Evolutionary conservation across 2,888 invertebrate genomes (phyloP), one percentile per base, ranked within the genome.

Genomic region (Charanyca ferruginea): DNA sequence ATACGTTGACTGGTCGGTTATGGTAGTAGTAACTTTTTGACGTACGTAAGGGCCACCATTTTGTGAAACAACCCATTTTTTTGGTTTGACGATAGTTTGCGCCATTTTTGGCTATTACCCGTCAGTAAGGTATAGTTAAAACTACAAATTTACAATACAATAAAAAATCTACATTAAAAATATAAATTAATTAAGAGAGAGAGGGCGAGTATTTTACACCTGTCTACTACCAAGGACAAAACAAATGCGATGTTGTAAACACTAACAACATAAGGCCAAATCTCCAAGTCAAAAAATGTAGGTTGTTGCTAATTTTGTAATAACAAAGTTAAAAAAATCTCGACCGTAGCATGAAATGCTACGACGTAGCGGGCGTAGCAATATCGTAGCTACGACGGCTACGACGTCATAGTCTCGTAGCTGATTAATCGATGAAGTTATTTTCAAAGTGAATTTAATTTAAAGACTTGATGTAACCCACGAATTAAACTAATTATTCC

Each of bases 361-460:
- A 71, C 72, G 54, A 9, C 66, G 73, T 65, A 73, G 66, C 44
- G 3, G 1, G 28, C 9, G 69, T 38, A 60, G 48, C 6, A 22
- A 42, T 1, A n/a, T 16, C 8, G 16, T 11, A 3, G 73, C 70
- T 44, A 60, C 42, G 52, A 3, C 44, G 1, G 38, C 48, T 48
- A 48, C 71, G 49, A 28, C 38, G 38, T 16, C 28, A 54, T 22
- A 45, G n/a, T 1, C 0, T 20, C 28, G 35, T 52, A 57, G 25
- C 45, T 7, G 20, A 41, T 28, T 16, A 16, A 23, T 9, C 13
- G 1, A 35, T 9, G 9, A 6, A 28, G 2, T 47, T 47, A 3
- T 16, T 28, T 44, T 7, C 2, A 13, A 38, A 38, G 5, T 16
- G 16, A 38, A 13, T 38, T 38, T 1, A 38, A 28, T 11, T n/a